Conservation (phyloP, 2,113 vertebrate species). For the Lipophrys pholis region DNA sequence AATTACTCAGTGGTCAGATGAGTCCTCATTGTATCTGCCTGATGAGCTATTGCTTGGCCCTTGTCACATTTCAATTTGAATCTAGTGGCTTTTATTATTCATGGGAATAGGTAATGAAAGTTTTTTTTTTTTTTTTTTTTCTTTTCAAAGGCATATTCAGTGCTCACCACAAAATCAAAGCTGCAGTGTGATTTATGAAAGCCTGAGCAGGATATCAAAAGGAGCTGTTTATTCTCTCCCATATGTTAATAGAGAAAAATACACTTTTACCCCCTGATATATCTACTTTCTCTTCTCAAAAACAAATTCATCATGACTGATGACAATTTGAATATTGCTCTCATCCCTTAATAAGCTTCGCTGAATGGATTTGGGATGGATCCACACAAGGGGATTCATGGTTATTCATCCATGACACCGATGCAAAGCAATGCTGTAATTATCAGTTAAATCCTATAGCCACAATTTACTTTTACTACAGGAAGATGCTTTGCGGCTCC, state of each 20-base stretch:
- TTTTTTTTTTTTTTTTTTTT: conserved; percentile 33
- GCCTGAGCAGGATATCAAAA: conserved; percentile 15
- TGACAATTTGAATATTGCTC: conserved; percentile 10
- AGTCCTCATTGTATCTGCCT: conserved; percentile 2
- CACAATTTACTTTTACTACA: conserved; percentile 19
- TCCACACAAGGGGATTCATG: background rate
- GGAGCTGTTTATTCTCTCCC: conserved; percentile 6
- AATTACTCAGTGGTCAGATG: conserved; percentile 26
- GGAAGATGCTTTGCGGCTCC: conserved; percentile 11
- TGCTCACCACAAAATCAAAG: conserved; percentile 44
- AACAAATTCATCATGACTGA: conserved; percentile 13
- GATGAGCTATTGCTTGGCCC: conserved; percentile 24
- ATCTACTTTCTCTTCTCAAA: conserved; percentile 5
- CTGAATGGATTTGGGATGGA: conserved; percentile 14
- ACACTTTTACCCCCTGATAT: background rate
- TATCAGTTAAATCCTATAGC: conserved; percentile 11
- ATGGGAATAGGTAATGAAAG: background rate
- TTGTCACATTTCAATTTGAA: conserved; percentile 38
- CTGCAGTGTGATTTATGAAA: conserved; percentile 9
- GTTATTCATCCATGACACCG: conserved; percentile 17
- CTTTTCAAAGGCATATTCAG: conserved; percentile 1
- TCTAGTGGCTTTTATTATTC: conserved; percentile 34
- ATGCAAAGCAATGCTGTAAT: conserved; percentile 38
- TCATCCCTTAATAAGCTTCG: conserved; percentile 6
- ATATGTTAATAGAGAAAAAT: conserved; percentile 4